phyloP scores from a whole-genome alignment of 2,888 invertebrate species.

The Tipula vernalis region DNA sequence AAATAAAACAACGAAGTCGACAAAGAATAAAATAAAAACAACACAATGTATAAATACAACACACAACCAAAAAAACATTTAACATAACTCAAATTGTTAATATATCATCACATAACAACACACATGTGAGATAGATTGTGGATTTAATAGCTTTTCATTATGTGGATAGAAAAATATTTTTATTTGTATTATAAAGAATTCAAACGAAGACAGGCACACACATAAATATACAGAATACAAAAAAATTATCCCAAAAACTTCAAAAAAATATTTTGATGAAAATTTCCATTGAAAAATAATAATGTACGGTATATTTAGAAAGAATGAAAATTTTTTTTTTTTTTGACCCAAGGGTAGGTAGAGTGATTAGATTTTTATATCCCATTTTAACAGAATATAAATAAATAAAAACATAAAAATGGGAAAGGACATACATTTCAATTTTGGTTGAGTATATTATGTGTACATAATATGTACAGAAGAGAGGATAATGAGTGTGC shows the following conservation, averaged over 20 bases:
- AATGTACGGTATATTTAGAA: background rate
- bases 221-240: background rate
- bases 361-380: background rate
- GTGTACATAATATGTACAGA: background rate
- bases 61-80: background rate
- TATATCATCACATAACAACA: background rate
- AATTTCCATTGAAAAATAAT: background rate
- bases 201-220: background rate
- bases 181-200: background rate
- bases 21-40: background rate
- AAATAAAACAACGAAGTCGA: background rate
- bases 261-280: background rate
- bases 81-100: slow-evolving; percentile 4
- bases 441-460: background rate
- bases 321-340: background rate
- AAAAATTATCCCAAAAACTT: background rate
- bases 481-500: background rate
- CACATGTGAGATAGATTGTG: background rate
- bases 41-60: background rate
- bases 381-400: background rate
- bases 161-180: background rate
- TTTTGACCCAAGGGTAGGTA: background rate
- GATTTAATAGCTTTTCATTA: background rate
- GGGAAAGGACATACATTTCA: background rate
- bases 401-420: background rate